Evolutionary conservation across 2,113 vertebrate genomes (phyloP), one percentile per base, ranked within the genome.

Genomic region (Cardinalis cardinalis): DNA sequence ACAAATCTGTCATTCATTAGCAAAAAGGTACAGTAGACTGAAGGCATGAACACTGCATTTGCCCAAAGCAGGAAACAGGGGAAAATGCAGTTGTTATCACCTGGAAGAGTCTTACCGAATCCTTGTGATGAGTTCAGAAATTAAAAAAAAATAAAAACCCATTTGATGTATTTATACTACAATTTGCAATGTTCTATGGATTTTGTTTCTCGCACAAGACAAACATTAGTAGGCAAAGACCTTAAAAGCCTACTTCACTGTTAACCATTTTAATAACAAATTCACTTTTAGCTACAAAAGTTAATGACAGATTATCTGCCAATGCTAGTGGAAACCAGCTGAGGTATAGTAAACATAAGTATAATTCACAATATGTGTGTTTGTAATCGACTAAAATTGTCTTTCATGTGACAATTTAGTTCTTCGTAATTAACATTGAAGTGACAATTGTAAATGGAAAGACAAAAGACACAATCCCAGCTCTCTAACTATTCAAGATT

Each of bases 91-190:
- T 26, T 89, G 2, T n/a, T n/a, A 31, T 43, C 55, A 70, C 18
- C 34, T 11, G 7, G 23, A 60, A 87, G n/a, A 44, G 13, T 78
- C 10, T 32, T 65, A 73, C 4, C 9, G 84, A 78, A 70, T 44
- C n/a, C 32, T 78, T 70, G 16, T 25, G 17, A 41, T 36, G 7
- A 78, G 18, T 29, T 20, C 48, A 78, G 15, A 78, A 87, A 78
- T n/a, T 17, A 0, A 34, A 44, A 31, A 21, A 51, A 32, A 18
- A 29, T 38, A 13, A 26, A 32, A 19, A 32, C 20, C 3, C 2
- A 36, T 20, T 9, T 3, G 4, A 82, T 71, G 24, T 51, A 56
- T 44, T 84, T 81, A 32, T 21, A 76, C 28, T 43, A 60, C 13
- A 60, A 31, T n/a, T 29, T 71, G 9, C 7, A 71, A 19, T 6